Base-by-base conservation (phyloP, 2,888 invertebrate genomes). In the Callosobruchus maculatus region DNA sequence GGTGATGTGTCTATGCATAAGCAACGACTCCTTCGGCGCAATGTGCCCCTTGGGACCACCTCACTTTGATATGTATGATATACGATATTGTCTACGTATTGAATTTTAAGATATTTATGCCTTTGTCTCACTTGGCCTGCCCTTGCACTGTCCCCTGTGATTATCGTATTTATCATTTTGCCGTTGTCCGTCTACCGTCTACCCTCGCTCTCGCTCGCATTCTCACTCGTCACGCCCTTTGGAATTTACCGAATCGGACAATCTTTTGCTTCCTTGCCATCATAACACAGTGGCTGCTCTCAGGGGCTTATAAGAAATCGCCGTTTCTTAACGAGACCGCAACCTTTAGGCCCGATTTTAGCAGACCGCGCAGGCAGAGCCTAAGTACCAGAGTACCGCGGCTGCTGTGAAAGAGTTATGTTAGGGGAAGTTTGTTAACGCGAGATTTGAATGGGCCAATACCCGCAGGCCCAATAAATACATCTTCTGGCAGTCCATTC, bases 31-130 rank as follows among this genome's bases (percentile, higher is more conserved):
- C 85, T 84, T 81, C 81, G 83, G 82, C 82, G 78, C 81, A 84
- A 87, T 84, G 78, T 83, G 83, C 79, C 86, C 83, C 84, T 69
- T 79, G 85, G 85, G 87, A 85, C 80, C 81, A 83, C 83, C 84
- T 84, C 79, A 84, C 84, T 86, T 85, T 85, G 83, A 82, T 86
- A 86, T 85, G 85, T 84, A 86, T 86, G 86, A 86, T 86, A 85
- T 85, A 85, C 85, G 83, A 83, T 83, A 83, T 84, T 84, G 84
- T 84, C 82, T 82, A 83, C 82, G 84, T 84, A 84, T 84, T 83
- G 83, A 84, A 84, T 84, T 70, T 70, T 70, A 22, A 70, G 70
- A 70, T 70, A 26, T 70, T 84, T 84, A 84, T 83, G 80, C 79
- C 79, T 80, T 78, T 82, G 78, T 82, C 79, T 78, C 74, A 73